phyloP scores from a whole-genome alignment of 2,888 invertebrate genomes.

The Microchrysa polita region DNA sequence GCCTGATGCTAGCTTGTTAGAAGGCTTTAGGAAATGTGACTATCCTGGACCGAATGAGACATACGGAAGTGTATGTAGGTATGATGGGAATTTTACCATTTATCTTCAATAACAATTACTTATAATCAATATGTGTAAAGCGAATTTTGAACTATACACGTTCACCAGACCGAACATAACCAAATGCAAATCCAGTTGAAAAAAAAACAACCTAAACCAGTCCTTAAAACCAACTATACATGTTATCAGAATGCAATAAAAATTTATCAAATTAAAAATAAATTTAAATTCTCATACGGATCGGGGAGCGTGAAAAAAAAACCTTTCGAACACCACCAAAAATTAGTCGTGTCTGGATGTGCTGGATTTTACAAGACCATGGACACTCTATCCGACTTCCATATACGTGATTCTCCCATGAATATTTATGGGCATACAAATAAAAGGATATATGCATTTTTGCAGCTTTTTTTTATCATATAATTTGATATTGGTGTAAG shows the following conservation, averaged over 20 bases:
- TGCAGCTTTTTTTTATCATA: conserved; percentile 2
- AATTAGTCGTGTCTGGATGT: conserved; percentile 48
- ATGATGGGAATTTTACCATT: conserved; percentile 34
- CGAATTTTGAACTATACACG: too few relatives aligned
- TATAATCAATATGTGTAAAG: too few relatives aligned
- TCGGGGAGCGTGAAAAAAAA: conserved; percentile 12
- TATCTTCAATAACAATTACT: too few relatives aligned
- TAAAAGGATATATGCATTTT: conserved; percentile 34
- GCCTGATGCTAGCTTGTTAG: background rate
- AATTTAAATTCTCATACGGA: background rate
- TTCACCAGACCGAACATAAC: too few relatives aligned
- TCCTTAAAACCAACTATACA: too few relatives aligned
- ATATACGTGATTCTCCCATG: conserved; percentile 26
- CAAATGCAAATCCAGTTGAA: too few relatives aligned
- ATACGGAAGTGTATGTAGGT: background rate
- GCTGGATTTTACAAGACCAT: conserved; percentile 44
- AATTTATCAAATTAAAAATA: background rate
- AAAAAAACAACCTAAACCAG: too few relatives aligned
- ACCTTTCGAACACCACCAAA: conserved; percentile 40
- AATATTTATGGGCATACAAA: conserved; percentile 47
- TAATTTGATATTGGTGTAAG: background rate
- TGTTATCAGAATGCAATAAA: background rate
- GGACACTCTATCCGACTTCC: conserved; percentile 42
- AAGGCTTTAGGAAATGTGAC: background rate
- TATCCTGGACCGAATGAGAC: background rate